phyloP scores from a whole-genome alignment of 2,113 vertebrate genomes.

The Haemorhous mexicanus region DNA sequence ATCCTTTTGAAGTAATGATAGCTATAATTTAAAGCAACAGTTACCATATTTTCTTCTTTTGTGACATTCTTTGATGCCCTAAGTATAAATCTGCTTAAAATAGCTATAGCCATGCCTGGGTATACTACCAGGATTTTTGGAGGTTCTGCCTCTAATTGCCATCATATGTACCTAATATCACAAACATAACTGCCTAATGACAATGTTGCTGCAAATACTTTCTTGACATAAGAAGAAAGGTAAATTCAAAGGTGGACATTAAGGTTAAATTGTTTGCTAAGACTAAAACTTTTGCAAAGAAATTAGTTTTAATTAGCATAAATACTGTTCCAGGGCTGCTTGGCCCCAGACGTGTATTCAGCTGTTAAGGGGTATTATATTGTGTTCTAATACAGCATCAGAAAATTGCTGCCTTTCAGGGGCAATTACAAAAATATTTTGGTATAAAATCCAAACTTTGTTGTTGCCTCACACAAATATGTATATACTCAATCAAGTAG shows the following conservation, averaged over 20 bases:
- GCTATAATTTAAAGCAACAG: conserved; percentile 85
- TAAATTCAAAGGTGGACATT: conserved; percentile 37
- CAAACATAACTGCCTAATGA: conserved; percentile 58
- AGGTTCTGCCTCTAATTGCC: conserved; percentile 76
- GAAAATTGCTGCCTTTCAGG: neutral
- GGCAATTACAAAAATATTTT: neutral
- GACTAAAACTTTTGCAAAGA: conserved; percentile 34
- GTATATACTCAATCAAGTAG: neutral
- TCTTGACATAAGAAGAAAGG: conserved; percentile 60
- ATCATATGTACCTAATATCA: conserved; percentile 78
- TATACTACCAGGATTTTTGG: conserved; percentile 61
- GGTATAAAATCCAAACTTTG: neutral
- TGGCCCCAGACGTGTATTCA: neutral
- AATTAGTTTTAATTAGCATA: conserved; percentile 49
- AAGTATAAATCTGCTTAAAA: conserved; percentile 80
- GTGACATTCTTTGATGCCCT: conserved; percentile 75
- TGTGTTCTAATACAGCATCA: neutral
- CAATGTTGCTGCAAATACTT: conserved; percentile 59
- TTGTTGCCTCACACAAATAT: neutral
- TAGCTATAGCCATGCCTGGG: conserved; percentile 64
- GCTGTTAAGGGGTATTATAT: neutral
- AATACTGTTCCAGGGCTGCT: neutral
- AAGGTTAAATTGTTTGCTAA: conserved; percentile 43
- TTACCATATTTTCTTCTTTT: conserved; percentile 81
- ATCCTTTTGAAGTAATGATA: conserved; percentile 84